phyloP scores from a whole-genome alignment of 2,113 vertebrate species.

The Manacus vitellinus region DNA sequence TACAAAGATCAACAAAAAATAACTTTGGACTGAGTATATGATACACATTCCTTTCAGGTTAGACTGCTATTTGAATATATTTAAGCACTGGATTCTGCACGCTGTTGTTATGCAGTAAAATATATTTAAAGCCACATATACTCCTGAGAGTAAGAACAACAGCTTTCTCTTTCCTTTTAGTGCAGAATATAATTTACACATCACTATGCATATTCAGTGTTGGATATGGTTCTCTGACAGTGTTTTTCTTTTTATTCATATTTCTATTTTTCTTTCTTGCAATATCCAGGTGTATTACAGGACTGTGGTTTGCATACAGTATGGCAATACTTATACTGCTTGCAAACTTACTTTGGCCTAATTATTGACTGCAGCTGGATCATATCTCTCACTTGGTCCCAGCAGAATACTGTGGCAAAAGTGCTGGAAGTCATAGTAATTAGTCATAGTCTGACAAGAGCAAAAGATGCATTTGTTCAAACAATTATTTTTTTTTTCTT shows the following conservation, averaged over 20 bases:
- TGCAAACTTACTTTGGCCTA: background rate
- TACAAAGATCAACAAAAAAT: background rate
- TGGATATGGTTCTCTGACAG: background rate
- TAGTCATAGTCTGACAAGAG: conserved; percentile 3
- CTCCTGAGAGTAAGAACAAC: background rate
- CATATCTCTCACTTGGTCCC: background rate
- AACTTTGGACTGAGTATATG: background rate
- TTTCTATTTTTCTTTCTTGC: background rate
- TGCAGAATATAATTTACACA: background rate
- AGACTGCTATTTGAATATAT: background rate
- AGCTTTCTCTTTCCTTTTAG: background rate
- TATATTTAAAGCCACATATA: background rate
- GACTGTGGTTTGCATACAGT: background rate
- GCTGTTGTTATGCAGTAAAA: background rate
- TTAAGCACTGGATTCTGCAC: background rate
- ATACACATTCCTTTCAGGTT: background rate
- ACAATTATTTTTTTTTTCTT: background rate
- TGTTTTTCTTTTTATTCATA: background rate
- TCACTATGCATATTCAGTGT: background rate
- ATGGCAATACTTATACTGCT: background rate
- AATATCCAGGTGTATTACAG: background rate
- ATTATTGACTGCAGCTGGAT: conserved; percentile 19
- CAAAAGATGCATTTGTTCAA: conserved; percentile 3
- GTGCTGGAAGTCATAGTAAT: conserved; percentile 24
- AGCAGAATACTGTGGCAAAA: conserved; percentile 1